Evolutionary conservation across 2,888 invertebrate genomes (phyloP), one percentile per base, ranked within the genome.

Genomic region (Calameuta pallipes): DNA sequence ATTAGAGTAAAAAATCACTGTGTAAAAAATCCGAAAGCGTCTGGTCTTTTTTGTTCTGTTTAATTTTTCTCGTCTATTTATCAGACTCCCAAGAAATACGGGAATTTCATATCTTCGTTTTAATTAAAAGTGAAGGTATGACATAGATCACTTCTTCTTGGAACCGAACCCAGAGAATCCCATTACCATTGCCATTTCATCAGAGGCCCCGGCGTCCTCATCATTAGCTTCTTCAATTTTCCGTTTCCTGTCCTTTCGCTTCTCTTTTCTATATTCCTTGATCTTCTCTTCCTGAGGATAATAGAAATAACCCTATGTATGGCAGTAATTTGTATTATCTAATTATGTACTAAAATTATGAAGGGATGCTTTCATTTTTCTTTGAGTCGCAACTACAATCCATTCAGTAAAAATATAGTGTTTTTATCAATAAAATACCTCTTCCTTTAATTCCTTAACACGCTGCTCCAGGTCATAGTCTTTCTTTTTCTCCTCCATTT

Each of bases 381-480:
- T 56, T 41, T 15, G 6, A 41, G 6, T 2, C 6, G 9, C 9
- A 23, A 56, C 6, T 9, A 9, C 9, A 56, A 23, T 56, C 2
- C 2, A 30, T n/a, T 41, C 37, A 69, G 70, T 69, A 76, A 78
- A 76, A 68, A 33, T 34, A 74, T 74, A n/a, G 73, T 12, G 56
- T 13, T 36, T 56, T 36, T 73, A 69, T 56, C 33, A 11, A 78
- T 77, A 73, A 83, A 82, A 85, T 86, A 94, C 95, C 92, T 99
- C 98, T 92, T 99, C 99, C 83, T 97, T 97, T 11, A 99, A 94
- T 92, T 99, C 99, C 85, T 96, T 95, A 82, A 99, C 94, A 87
- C 98, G 92, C 80, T 97, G 95, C 82, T 98, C 97, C 87, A 99
- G 94, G 92, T 99, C 98, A 91, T 99, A 99, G 89, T 99, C 99